Percentiles rank a stretch among this genome's conserved stretches.
These are phyloP conservation scores for Cynopterus brachyotis DNA, from an alignment of 2,113 vertebrate species.

Conservation along the genomic window DNA sequence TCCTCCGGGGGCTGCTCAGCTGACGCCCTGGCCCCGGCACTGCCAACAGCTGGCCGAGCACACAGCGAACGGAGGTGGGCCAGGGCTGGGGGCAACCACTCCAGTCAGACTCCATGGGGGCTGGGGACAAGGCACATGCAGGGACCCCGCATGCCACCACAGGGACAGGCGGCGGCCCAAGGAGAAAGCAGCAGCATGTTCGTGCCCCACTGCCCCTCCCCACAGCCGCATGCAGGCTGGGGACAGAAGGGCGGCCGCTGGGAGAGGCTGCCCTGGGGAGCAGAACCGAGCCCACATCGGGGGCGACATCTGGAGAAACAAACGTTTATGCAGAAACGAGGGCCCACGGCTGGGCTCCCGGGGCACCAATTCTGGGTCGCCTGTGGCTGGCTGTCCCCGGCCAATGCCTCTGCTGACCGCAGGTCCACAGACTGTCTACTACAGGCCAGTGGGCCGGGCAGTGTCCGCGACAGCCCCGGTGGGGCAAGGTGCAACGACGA, in stretches of 20 bases:
- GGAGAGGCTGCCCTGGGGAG: background rate
- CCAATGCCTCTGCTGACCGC: background rate
- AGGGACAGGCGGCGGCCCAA: too few species aligned
- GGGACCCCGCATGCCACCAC: background rate
- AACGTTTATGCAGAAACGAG: background rate
- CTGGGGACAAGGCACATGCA: fast-evolving
- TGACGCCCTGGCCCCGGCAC: background rate
- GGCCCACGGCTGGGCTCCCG: background rate
- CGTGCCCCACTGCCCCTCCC: too few species aligned
- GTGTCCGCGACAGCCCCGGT: fast-evolving
- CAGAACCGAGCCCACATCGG: background rate
- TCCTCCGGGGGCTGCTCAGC: background rate
- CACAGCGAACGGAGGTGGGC: too few species aligned
- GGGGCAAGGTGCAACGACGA: background rate
- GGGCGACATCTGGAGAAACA: background rate
- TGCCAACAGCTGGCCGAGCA: fast-evolving
- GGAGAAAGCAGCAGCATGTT: background rate
- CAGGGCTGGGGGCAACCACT: too few species aligned
- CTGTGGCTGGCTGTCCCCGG: background rate
- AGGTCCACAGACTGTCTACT: background rate
- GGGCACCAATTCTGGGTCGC: fast-evolving
- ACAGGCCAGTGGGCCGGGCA: background rate
- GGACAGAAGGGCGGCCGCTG: background rate
- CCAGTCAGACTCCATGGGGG: fast-evolving
- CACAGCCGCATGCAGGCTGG: background rate